A percentile compares a stretch with the other conserved stretches of the same genome.
These are phyloP conservation scores for Anguilla rostrata DNA, from an alignment of 2,113 vertebrate genomes.

Conservation along the genomic window DNA sequence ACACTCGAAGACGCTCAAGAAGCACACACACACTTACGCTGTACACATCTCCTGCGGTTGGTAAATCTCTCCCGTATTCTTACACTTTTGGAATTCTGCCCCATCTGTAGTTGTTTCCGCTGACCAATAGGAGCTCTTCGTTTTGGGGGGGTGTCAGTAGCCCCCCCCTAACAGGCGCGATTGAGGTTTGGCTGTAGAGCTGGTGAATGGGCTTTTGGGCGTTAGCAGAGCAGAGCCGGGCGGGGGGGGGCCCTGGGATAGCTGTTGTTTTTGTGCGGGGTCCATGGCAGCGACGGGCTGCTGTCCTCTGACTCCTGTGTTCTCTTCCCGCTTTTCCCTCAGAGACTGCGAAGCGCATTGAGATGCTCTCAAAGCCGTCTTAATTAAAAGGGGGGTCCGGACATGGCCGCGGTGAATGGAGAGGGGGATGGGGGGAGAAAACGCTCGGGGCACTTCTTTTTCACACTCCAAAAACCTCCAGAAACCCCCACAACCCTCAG, in stretches of 20 bases:
- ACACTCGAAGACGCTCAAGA: not conserved
- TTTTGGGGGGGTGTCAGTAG: not conserved
- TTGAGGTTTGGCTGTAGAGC: not conserved
- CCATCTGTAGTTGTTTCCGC: not conserved
- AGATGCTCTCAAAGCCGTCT: not conserved
- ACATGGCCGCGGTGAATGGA: not conserved
- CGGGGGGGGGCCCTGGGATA: not conserved
- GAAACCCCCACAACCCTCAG: not conserved
- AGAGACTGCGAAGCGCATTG: not conserved
- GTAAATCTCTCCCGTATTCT: not conserved
- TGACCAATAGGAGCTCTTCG: not conserved
- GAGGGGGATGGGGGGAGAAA: not conserved
- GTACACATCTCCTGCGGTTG: not conserved
- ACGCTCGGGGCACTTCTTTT: not conserved
- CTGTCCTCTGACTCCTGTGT: not conserved
- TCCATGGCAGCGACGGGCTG: not conserved
- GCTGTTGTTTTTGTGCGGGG: not conserved
- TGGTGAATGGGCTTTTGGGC: not conserved
- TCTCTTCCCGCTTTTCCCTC: not conserved
- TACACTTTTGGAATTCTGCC: no score
- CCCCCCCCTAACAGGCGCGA: not conserved
- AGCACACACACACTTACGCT: not conserved
- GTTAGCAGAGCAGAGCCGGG: not conserved
- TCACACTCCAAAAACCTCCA: not conserved
- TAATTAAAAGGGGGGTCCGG: not conserved